Conservation (phyloP, 1,140 invertebrate species). For the Drosophila tropicalis region DNA sequence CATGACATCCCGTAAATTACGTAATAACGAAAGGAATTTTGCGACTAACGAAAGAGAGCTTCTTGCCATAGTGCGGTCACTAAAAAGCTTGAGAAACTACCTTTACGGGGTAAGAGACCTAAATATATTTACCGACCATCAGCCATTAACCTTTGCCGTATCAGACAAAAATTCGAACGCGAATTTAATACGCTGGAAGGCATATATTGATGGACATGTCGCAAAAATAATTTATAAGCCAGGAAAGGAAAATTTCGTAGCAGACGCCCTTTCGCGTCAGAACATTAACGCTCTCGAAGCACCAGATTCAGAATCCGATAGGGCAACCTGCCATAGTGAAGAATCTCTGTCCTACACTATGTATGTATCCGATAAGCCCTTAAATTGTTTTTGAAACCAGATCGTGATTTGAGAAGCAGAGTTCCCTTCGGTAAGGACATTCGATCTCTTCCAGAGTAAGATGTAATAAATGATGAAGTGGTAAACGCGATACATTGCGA, state of each 20-base stretch:
- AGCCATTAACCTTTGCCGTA: background rate
- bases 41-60: background rate
- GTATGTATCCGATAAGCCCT: background rate
- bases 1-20: no score
- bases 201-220: background rate
- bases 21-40: no score
- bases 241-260: background rate
- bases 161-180: background rate
- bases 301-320: background rate
- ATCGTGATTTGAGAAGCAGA: background rate
- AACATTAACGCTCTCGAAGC: background rate
- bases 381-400: background rate
- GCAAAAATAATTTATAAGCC: background rate
- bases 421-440: background rate
- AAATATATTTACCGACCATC: background rate
- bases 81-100: background rate
- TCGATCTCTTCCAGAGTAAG: no score
- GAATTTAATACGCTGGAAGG: background rate
- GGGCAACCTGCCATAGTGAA: background rate
- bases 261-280: background rate
- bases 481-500: no score
- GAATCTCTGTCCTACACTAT: background rate
- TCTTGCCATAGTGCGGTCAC: background rate
- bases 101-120: background rate
- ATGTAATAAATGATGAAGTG: no score